These are phyloP conservation scores for Enteromius treurensis DNA, from an alignment of 2,797 vertebrate genomes.

Conservation along the genomic window DNA sequence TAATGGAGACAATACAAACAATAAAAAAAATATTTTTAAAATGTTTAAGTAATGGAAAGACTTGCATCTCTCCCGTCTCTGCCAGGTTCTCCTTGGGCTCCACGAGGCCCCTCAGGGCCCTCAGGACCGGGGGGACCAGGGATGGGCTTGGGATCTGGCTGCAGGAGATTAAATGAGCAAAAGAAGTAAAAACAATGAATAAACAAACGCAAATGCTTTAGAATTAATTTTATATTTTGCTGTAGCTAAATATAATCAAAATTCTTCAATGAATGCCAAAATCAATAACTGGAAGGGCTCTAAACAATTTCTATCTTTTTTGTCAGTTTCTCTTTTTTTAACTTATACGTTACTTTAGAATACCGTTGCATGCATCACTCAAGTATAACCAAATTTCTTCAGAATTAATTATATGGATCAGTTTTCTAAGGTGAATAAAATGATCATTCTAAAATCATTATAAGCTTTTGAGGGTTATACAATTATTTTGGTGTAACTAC, in stretches of 20 bases:
- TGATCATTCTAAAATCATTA: too few species aligned
- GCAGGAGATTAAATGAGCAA: constrained; percentile 38
- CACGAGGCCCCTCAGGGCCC: constrained; percentile 76
- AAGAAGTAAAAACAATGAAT: constrained; percentile 31
- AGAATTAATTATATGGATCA: too few species aligned
- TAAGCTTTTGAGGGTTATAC: too few species aligned
- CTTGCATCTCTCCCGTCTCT: constrained; percentile 82
- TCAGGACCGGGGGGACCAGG: constrained; percentile 76
- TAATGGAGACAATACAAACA: too few species aligned
- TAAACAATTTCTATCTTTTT: background rate
- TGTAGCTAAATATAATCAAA: background rate
- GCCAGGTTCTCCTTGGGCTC: constrained; percentile 77
- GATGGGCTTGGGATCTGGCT: constrained; percentile 78
- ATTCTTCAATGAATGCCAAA: background rate
- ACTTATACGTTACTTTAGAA: too few species aligned
- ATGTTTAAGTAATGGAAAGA: background rate
- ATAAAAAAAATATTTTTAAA: too few species aligned
- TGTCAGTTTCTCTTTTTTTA: too few species aligned
- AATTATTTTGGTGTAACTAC: too few species aligned
- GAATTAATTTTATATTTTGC: background rate
- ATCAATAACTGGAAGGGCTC: background rate
- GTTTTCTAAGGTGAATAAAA: too few species aligned
- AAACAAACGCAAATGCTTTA: background rate
- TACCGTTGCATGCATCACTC: too few species aligned
- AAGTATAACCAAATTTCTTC: too few species aligned